These are phyloP conservation scores for Hymenopus coronatus DNA, from an alignment of 2,888 invertebrate genomes.

Conservation along the genomic window DNA sequence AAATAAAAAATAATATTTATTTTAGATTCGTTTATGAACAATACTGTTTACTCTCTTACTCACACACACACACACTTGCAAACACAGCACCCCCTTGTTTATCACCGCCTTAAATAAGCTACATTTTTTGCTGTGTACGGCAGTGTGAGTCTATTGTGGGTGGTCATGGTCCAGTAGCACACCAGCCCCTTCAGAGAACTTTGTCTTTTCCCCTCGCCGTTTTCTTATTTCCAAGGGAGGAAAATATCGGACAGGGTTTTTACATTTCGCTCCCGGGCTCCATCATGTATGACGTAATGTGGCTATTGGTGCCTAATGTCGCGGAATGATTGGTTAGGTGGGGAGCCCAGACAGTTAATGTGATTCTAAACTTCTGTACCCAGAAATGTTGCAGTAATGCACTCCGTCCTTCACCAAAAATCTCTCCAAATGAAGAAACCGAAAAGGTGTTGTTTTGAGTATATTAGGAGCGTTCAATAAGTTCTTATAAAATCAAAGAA, in stretches of 20 bases:
- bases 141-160: neutral
- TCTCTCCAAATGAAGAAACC: neutral
- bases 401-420: neutral
- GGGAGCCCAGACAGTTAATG: neutral
- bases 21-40: too few relatives aligned
- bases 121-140: neutral
- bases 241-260: neutral
- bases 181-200: neutral
- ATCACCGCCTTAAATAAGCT: neutral
- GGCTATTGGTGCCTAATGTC: slow-evolving; percentile 13
- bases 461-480: too few relatives aligned
- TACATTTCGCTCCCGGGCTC: neutral
- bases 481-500: too few relatives aligned
- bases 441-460: too few relatives aligned
- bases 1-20: too few relatives aligned
- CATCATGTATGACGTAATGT: neutral
- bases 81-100: too few relatives aligned
- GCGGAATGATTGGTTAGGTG: slow-evolving; percentile 13
- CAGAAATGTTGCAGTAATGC: neutral
- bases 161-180: neutral
- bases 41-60: too few relatives aligned
- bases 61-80: too few relatives aligned
- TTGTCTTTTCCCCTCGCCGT: neutral
- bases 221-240: neutral
- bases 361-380: neutral